Conservation (phyloP, 1,140 invertebrate genomes). For the Brachionus paranguensis region DNA sequence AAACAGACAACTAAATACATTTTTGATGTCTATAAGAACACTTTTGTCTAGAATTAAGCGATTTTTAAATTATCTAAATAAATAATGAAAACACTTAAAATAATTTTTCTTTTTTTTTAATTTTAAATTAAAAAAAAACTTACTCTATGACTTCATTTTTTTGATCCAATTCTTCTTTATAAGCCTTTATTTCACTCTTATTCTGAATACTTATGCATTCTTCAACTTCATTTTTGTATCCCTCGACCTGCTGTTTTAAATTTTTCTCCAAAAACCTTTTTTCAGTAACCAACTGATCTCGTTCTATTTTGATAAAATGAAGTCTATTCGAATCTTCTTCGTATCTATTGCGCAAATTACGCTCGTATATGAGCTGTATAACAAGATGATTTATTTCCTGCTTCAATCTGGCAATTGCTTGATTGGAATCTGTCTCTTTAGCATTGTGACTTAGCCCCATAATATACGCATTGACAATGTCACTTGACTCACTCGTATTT, state of each 20-base stretch:
- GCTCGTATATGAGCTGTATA: constrained; percentile 26
- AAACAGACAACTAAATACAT: too few relatives aligned
- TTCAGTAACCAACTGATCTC: constrained; percentile 13
- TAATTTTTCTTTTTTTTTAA: too few relatives aligned
- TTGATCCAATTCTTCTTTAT: constrained; percentile 19
- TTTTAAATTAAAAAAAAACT: neutral
- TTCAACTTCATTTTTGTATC: constrained; percentile 35
- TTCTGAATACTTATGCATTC: constrained; percentile 11
- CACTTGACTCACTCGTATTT: neutral
- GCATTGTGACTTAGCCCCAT: neutral
- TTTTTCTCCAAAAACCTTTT: constrained; percentile 20
- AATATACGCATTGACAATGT: constrained; percentile 13
- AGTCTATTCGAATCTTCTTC: constrained; percentile 38
- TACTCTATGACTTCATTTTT: constrained; percentile 25
- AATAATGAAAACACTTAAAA: too few relatives aligned
- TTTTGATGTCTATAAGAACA: too few relatives aligned
- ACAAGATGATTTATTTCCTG: constrained; percentile 32
- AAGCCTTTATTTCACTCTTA: constrained; percentile 15
- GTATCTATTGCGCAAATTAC: constrained; percentile 7
- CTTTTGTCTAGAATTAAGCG: too few relatives aligned
- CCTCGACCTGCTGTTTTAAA: constrained; percentile 11
- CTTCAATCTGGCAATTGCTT: neutral
- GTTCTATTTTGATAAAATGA: constrained; percentile 32
- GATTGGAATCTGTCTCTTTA: neutral
- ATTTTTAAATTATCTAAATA: too few relatives aligned